Percentiles rank a stretch among this genome's conserved stretches.
Conservation (phyloP, 2,113 vertebrate genomes). For the Chaetorhynchus papuensis region DNA sequence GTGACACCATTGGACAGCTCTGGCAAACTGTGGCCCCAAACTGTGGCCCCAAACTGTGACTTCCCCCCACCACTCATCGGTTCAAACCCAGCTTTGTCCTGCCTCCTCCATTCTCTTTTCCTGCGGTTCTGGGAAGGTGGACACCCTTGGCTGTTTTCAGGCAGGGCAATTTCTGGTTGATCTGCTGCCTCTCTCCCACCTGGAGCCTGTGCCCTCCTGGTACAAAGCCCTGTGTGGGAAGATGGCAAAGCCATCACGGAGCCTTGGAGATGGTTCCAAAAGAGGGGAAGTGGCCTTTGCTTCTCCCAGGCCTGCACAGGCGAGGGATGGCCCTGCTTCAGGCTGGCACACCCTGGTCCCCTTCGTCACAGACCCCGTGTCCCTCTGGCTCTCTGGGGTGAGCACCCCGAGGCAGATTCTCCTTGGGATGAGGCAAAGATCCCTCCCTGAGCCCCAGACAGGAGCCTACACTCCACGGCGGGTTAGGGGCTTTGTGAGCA, state of each 20-base stretch:
- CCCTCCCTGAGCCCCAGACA: background rate
- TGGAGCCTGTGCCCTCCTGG: background rate
- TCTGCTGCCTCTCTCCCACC: background rate
- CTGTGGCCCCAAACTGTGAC: background rate
- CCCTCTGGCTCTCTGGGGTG: background rate
- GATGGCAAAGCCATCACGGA: background rate
- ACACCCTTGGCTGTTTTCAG: background rate
- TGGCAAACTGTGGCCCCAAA: background rate
- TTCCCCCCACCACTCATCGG: background rate
- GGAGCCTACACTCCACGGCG: fast-evolving
- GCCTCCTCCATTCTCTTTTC: background rate
- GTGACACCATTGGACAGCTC: background rate
- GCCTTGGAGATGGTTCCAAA: background rate
- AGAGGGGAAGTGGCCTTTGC: background rate
- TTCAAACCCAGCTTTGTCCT: background rate
- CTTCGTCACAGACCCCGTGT: fast-evolving
- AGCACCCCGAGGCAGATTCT: background rate
- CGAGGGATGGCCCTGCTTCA: too few relatives aligned
- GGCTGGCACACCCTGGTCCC: background rate
- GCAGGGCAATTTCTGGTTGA: background rate
- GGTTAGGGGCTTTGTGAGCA: background rate
- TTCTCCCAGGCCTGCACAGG: background rate
- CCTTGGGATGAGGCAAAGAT: background rate
- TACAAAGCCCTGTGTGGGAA: background rate
- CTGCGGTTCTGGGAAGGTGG: background rate